Conservation (phyloP, 2,113 vertebrate species). For the Clarias gariepinus region DNA sequence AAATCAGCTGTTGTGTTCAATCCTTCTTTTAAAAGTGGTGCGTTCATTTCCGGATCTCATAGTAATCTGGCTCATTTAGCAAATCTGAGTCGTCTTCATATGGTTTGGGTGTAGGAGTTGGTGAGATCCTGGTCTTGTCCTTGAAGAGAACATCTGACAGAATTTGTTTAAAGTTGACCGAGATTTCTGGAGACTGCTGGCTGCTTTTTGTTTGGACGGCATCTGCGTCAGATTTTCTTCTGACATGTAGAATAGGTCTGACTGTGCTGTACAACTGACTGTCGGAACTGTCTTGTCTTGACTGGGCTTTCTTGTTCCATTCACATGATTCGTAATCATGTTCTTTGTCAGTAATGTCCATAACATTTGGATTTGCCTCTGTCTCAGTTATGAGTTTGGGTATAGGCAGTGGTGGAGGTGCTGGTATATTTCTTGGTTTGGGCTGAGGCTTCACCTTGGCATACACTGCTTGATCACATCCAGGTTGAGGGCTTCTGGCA, state of each 20-base stretch:
- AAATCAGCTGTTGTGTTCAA: neutral
- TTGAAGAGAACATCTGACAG: slow-evolving; percentile 71
- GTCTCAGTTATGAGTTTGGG: neutral
- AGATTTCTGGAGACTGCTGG: slow-evolving; percentile 46
- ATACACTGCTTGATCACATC: slow-evolving; percentile 14
- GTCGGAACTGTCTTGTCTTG: neutral
- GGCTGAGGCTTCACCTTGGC: slow-evolving; percentile 9
- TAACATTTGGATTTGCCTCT: neutral
- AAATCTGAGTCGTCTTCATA: neutral
- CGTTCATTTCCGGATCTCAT: slow-evolving; percentile 14
- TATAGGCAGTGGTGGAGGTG: neutral
- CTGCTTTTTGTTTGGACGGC: slow-evolving; percentile 40
- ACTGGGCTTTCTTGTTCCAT: neutral
- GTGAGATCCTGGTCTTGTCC: slow-evolving; percentile 64
- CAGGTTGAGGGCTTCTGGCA: neutral
- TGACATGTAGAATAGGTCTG: neutral
- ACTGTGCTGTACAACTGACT: slow-evolving; percentile 26
- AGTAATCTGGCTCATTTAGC: slow-evolving; percentile 5
- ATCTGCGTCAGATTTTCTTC: slow-evolving; percentile 29
- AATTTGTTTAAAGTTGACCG: slow-evolving; percentile 69
- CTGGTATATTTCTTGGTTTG: slow-evolving; percentile 12
- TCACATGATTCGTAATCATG: slow-evolving; percentile 19
- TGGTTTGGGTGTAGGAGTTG: slow-evolving; percentile 32
- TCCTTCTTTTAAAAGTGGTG: neutral
- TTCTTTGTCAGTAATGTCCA: neutral